Base-by-base conservation (phyloP, 1,140 invertebrate species). In the Drosophila grimshawi region DNA sequence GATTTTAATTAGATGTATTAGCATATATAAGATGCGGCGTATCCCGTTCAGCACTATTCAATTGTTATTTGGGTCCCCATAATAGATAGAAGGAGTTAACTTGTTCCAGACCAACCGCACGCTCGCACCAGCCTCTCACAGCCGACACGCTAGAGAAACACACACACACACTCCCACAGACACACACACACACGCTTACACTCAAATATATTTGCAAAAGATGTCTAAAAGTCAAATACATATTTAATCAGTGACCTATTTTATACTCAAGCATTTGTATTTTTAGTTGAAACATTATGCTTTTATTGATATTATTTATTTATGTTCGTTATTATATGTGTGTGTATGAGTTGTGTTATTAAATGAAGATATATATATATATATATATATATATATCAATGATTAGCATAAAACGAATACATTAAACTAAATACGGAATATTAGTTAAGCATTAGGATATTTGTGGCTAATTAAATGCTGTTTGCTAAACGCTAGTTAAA, bases 371-470 rank as follows among this genome's bases (percentile, higher is more conserved):
- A 49, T 53, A 60, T 65, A 60, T 49, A 63, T 70, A 63, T 70
- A 49, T 53, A 60, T 65, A 60, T 49, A 63, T 70, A 49, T 45
- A 60, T 65, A 60, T 49, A 45, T 35, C n/a, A 49, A 74, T 74
- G 71, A 69, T 75, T 79, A 70, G 82, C 82, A 86, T 69, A 82
- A 70, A 73, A 76, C 88, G 70, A 88, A 82, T 79, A 88, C 79
- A 73, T 77, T 61, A 79, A 76, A 65, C 65, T 52, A 69, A 72
- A 59, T 45, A 41, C 59, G 11, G 19, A 27, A 49, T 27, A 29
- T 49, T 74, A 63, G 66, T 78, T 67, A 67, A 67, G 57, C 65
- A 57, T 51, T 71, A 64, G 51, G n/a, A n/a, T 49, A 35, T 66
- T 39, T 49, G 19, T 49, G 32, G 33, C 46, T 62, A 62, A 49